Evolutionary conservation across 2,888 invertebrate genomes (phyloP).

Genomic region (Argyresthia goedartella): DNA sequence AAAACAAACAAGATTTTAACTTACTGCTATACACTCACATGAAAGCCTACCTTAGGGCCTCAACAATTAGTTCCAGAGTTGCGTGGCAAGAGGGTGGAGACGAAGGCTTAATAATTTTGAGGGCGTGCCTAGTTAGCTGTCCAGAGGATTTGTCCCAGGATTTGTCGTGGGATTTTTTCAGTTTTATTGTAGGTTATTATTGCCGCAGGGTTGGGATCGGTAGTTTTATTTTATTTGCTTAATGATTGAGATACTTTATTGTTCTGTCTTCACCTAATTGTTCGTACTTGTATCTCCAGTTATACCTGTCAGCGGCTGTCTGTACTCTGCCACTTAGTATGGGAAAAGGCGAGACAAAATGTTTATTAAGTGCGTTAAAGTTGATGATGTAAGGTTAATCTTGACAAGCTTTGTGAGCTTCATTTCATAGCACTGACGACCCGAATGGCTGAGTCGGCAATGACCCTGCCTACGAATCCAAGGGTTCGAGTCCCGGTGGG

Average conservation of each 20-base stretch:
- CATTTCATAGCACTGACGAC: too few species aligned
- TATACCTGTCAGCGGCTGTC: too few species aligned
- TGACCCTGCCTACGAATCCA: too few species aligned
- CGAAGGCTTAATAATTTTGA: slow-evolving; percentile 62
- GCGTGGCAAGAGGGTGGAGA: slow-evolving; percentile 15
- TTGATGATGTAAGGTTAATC: too few species aligned
- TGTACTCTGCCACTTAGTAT: too few species aligned
- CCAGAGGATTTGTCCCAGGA: slow-evolving; percentile 48
- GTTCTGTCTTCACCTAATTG: too few species aligned
- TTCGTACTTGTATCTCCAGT: too few species aligned
- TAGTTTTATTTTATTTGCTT: not conserved
- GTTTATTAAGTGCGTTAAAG: too few species aligned
- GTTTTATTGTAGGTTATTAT: slow-evolving; percentile 52
- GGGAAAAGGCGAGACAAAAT: too few species aligned
- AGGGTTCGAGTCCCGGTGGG: too few species aligned
- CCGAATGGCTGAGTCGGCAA: too few species aligned
- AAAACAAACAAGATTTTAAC: slow-evolving; percentile 29
- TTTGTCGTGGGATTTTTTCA: slow-evolving; percentile 31
- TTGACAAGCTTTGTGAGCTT: too few species aligned
- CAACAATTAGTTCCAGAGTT: slow-evolving; percentile 17
- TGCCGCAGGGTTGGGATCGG: slow-evolving; percentile 21
- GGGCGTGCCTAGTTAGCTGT: slow-evolving; percentile 63
- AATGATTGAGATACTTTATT: not conserved
- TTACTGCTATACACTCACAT: slow-evolving; percentile 4
- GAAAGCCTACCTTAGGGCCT: slow-evolving; percentile 14